Evolutionary conservation across 2,888 invertebrate species (phyloP), one percentile per base, ranked within the genome.

Genomic region (Dasysyrphus tricinctus): DNA sequence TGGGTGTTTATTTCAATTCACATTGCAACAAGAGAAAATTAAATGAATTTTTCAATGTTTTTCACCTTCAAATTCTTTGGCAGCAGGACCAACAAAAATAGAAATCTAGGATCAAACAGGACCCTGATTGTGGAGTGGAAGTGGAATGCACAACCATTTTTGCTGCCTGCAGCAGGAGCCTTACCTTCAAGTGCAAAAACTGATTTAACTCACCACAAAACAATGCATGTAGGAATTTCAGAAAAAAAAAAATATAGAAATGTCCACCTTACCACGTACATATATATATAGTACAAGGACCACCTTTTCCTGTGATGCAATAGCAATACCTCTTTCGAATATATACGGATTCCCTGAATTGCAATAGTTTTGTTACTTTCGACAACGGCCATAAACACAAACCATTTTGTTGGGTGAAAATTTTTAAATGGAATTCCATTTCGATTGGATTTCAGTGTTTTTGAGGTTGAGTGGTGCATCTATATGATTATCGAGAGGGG

Each of bases 151-250:
- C 39, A 57, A 51, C 65, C 67, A 69, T 65, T 72, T 8, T 3
- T 72, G 72, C 16, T 49, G 49, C 67, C 67, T 51, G 69, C 69
- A 39, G 51, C 67, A 69, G 51, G 37, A 24, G 37, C n/a, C 24
- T 39, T 19, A 54, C 32, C 12, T 49, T 49, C n/a, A 56, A 81
- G 85, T 77, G 81, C 73, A 85, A 81, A 85, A 81, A 78, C 85
- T 85, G 81, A 85, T 81, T 81, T 78, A 81, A 80, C 79, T 73
- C 80, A 77, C 85, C 85, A 76, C 76, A 76, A 67, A 76, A 76
- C 84, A 84, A 76, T 84, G 84, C 76, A 84, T 73, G 76, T 72
- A 57, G 69, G 54, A 37, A 44, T 69, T 75, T 12, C 59, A 16
- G 6, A 37, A 24, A 34, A 16, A 49, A 34, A 47, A 67, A 49